Base-by-base conservation (phyloP, 1,140 invertebrate genomes). In the Pseudomyrmex pallidus region DNA sequence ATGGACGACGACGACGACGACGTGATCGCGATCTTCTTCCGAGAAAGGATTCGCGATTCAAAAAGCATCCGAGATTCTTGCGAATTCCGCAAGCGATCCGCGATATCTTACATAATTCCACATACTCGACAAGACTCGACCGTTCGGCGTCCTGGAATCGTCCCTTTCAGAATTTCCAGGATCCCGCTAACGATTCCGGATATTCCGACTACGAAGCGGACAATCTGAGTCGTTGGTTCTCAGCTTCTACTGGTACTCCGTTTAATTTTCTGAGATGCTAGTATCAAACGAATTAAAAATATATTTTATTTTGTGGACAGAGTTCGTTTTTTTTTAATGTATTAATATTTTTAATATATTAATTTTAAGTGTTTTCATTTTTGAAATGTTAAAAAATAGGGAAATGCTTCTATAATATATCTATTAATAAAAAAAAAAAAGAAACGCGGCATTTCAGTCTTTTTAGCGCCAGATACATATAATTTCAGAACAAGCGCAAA, bases 1-100 rank as follows among this genome's bases (percentile, higher is more conserved):
- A 66, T 74, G 22, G 66, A 56, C 52, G 35, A 54, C 64, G 22
- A 83, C 54, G 73, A 77, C 82, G 72, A 72, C 82, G 72, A 72
- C 61, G 13, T 64, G 61, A 70, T 35, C 35, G 35, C 5, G 35
- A 35, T 35, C 74, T 62, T 8, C 68, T 87, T 87, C 86, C 64
- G 68, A 87, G 86, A 87, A 87, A 68, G 85, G 85, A 84, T 87
- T 56, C 86, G 86, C 86, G 86, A 87, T 87, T 87, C 85, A 87
- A 87, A 87, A 87, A 87, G 86, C 70, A 82, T 85, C 86, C 35
- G 4, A 7, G 5, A 82, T 74, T 48, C 68, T 72, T 84, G 82
- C 74, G 54, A 78, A 87, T 87, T 87, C 86, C 86, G 35, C 35
- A 78, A 57, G 68, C 86, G 62, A 84, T 52, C 74, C 86, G 85